phyloP scores from a whole-genome alignment of 2,888 invertebrate genomes.

The Trichacis sp. region DNA sequence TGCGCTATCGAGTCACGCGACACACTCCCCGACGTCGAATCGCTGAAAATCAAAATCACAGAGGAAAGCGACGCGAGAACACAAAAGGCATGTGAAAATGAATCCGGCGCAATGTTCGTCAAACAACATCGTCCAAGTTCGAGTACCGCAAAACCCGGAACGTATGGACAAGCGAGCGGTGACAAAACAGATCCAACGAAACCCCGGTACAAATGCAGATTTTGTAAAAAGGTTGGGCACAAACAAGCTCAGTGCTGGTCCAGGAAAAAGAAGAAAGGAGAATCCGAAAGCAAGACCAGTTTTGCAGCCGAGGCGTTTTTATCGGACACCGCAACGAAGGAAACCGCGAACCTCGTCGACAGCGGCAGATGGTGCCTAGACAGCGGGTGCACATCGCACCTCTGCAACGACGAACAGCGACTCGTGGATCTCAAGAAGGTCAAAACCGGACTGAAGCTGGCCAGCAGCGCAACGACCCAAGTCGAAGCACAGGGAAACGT shows the following conservation, averaged over 20 bases:
- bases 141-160: not conserved
- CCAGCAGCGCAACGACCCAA: constrained; percentile 15
- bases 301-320: constrained; percentile 2
- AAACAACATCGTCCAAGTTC: not conserved
- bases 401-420: constrained; percentile 21
- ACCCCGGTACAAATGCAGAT: not conserved
- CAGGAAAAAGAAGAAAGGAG: not conserved
- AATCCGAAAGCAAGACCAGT: not conserved
- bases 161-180: not conserved
- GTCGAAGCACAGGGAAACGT: constrained; percentile 28
- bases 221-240: not conserved
- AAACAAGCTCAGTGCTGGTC: not conserved
- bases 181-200: not conserved
- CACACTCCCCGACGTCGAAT: not conserved
- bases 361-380: constrained; percentile 16
- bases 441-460: constrained; percentile 16
- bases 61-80: constrained; percentile 8
- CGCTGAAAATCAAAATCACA: constrained; percentile 5
- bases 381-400: too few species aligned
- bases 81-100: not conserved
- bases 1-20: not conserved
- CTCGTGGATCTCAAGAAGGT: not conserved
- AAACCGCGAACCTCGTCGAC: not conserved
- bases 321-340: not conserved
- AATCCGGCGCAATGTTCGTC: not conserved